phyloP scores from a whole-genome alignment of 1,140 invertebrate species.

The Lethrus apterus region DNA sequence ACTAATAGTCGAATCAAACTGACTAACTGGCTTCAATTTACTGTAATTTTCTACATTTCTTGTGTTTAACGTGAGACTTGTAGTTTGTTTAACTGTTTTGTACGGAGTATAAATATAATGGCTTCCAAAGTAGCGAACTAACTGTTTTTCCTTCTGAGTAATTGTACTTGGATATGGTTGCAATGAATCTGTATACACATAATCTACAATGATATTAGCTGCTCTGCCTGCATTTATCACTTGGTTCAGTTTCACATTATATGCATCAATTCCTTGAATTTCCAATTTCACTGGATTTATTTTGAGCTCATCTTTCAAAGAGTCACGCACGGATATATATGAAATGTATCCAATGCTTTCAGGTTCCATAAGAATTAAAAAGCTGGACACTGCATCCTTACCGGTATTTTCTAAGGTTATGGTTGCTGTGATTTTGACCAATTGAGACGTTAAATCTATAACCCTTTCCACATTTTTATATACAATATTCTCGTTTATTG shows the following conservation, averaged over 20 bases:
- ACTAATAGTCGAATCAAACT: constrained; percentile 68
- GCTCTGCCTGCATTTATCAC: constrained; percentile 51
- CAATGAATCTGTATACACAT: constrained; percentile 67
- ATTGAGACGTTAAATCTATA: constrained; percentile 80
- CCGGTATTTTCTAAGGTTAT: constrained; percentile 77
- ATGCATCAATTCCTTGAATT: constrained; percentile 46
- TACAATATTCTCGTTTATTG: constrained; percentile 45
- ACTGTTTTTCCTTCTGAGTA: constrained; percentile 86
- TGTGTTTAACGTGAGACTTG: constrained; percentile 43
- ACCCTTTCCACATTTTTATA: constrained; percentile 78
- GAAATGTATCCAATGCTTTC: constrained; percentile 58
- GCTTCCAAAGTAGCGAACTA: constrained; percentile 80
- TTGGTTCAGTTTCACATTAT: constrained; percentile 56
- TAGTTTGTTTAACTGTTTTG: constrained; percentile 67
- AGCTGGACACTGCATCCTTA: constrained; percentile 58
- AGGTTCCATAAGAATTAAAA: constrained; percentile 65
- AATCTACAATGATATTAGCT: constrained; percentile 61
- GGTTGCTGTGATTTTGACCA: constrained; percentile 75
- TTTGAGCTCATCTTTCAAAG: constrained; percentile 54
- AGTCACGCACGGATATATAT: constrained; percentile 65
- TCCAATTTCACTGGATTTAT: constrained; percentile 48
- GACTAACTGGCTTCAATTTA: constrained; percentile 75
- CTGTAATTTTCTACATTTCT: constrained; percentile 76
- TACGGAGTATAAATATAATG: constrained; percentile 83
- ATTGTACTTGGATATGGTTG: constrained; percentile 80